Percentiles rank a stretch among this genome's conserved stretches.
Evolutionary conservation across 2,113 vertebrate species (phyloP).

Genomic region (Tetrax tetrax): DNA sequence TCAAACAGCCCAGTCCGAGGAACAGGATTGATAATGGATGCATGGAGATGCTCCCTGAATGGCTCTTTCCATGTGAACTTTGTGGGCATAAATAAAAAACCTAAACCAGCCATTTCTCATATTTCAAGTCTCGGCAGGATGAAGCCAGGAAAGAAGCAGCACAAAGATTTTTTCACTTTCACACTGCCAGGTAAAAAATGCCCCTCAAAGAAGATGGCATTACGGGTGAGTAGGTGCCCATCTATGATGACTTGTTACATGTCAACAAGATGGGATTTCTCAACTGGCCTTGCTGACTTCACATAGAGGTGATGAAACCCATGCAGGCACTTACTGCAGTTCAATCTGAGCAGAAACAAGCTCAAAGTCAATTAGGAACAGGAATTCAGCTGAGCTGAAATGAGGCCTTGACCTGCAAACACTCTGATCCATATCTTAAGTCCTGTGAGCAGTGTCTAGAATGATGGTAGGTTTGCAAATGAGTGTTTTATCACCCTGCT

Average conservation of each 20-base stretch:
- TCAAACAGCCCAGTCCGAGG: neutral
- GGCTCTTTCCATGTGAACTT: neutral
- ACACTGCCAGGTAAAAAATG: constrained; percentile 57
- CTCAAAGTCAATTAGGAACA: neutral
- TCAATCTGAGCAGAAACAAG: neutral
- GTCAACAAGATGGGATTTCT: neutral
- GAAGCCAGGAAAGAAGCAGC: constrained; percentile 70
- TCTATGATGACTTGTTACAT: neutral
- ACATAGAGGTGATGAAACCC: neutral
- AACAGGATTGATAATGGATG: neutral
- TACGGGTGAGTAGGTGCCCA: constrained; percentile 15
- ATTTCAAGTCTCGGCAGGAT: constrained; percentile 57
- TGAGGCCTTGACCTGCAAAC: neutral
- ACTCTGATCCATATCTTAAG: fast-evolving
- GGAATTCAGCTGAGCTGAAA: neutral
- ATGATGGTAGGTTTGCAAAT: neutral
- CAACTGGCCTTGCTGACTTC: neutral
- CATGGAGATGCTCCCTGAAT: fast-evolving
- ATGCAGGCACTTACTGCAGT: neutral
- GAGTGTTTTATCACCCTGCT: neutral
- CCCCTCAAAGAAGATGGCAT: constrained; percentile 22
- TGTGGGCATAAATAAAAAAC: neutral
- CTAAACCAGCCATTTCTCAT: neutral
- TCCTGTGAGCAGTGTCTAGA: neutral
- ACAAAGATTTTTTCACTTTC: constrained; percentile 44